Base-by-base conservation (phyloP, 2,888 invertebrate genomes). In the Protodeltote pygarga region DNA sequence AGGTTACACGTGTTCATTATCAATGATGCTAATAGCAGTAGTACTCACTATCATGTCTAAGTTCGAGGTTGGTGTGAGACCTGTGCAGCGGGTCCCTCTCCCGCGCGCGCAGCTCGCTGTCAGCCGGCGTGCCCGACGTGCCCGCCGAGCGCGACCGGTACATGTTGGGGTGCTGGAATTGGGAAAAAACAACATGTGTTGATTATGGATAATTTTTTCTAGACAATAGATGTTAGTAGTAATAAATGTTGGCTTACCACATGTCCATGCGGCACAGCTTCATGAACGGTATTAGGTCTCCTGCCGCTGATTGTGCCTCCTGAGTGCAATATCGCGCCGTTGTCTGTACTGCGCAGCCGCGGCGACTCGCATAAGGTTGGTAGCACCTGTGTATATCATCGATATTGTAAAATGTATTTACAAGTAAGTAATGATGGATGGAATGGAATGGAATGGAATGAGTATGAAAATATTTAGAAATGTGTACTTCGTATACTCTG, bases 281-380 rank as follows among this genome's bases (percentile, higher is more conserved):
- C 89, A 25, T 73, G 65, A 5, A 71, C 61, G 29, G 81, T 73
- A 21, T 75, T 79, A 5, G 93, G 93, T 41, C 93, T 92, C 42
- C 96, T 92, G 3, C 96, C 96, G 68, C 95, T 96, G 77, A 97
- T 95, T 57, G 97, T 97, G 35, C 97, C 97, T 0, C 96, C 97
- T 3, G 95, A 95, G 69, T 96, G 96, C 41, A 97, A 87, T 75
- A 97, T 96, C 71, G 94, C 95, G 35, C 97, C 97, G 85, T 97
- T 97, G 83, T 96, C 95, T 2, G 97, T 97, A 45, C 95, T 94
- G 53, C 96, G 94, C 40, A 97, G 89, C 58, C 94, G 93, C 60
- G 95, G 95, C 5, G 94, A 94, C 70, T 93, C 93, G 34, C 93
- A 88, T 45, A 94, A 86, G 50, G 95, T 94, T 5, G 96, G 96